These are phyloP conservation scores for Nylanderia fulva DNA, from an alignment of 1,140 invertebrate genomes.

Conservation along the genomic window DNA sequence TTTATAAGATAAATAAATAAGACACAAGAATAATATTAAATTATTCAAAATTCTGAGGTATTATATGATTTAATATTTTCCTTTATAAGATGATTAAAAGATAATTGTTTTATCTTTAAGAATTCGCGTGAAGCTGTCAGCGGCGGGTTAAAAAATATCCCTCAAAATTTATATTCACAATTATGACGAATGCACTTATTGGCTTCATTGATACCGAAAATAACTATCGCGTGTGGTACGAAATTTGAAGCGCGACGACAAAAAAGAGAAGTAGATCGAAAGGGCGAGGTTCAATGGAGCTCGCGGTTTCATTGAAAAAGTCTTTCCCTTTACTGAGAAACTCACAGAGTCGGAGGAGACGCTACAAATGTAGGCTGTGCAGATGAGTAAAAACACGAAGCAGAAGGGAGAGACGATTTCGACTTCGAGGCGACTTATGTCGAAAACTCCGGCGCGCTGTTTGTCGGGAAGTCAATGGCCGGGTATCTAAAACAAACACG, in stretches of 20 bases:
- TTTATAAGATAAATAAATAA: too few species aligned
- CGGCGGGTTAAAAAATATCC: too few species aligned
- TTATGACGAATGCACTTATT: too few species aligned
- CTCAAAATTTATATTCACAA: too few species aligned
- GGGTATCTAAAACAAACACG: slow-evolving; percentile 85
- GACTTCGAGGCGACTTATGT: slow-evolving; percentile 66
- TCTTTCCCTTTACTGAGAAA: slow-evolving; percentile 13
- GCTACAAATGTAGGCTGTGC: slow-evolving; percentile 20
- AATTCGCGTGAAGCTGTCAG: too few species aligned
- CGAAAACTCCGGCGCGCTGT: slow-evolving; percentile 74
- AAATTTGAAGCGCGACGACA: neutral
- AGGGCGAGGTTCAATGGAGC: slow-evolving; percentile 6
- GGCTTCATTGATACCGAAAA: neutral
- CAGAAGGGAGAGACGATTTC: slow-evolving; percentile 11
- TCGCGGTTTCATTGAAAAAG: slow-evolving; percentile 29
- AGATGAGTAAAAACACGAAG: slow-evolving; percentile 14
- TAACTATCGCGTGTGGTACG: neutral
- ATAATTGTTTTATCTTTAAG: too few species aligned
- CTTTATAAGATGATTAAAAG: too few species aligned
- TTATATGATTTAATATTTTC: too few species aligned
- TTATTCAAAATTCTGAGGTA: too few species aligned
- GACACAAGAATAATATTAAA: too few species aligned
- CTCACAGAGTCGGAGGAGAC: neutral
- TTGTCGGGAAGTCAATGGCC: slow-evolving; percentile 83
- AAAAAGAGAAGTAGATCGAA: neutral